A percentile compares a stretch with the other conserved stretches of the same genome.
Evolutionary conservation across 1,140 invertebrate species (phyloP).

Genomic region (Agrilus planipennis): DNA sequence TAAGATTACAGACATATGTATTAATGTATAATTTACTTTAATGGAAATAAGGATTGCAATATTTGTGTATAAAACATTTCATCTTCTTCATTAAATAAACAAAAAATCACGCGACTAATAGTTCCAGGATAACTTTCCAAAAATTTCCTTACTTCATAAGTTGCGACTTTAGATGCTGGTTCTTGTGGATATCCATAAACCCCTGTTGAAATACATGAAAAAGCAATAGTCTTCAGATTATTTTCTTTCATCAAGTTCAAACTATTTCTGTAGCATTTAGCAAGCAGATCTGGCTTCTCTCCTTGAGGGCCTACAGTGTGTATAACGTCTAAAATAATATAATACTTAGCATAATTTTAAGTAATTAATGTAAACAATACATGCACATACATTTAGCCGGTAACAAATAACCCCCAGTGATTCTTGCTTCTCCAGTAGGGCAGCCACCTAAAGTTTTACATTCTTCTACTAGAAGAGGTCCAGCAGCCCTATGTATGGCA

Average conservation of each 20-base stretch:
- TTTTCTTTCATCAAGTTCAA: slow-evolving; percentile 48
- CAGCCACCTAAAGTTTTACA: slow-evolving; percentile 61
- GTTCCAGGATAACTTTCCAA: slow-evolving; percentile 49
- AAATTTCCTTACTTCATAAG: slow-evolving; percentile 52
- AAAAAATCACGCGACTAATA: slow-evolving; percentile 71
- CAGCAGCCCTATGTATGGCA: slow-evolving; percentile 72
- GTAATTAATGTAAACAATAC: no score
- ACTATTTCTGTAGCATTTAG: slow-evolving; percentile 57
- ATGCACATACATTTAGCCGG: slow-evolving; percentile 58
- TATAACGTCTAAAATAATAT: slow-evolving; percentile 53
- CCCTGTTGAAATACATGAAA: slow-evolving; percentile 80
- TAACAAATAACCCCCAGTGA: slow-evolving; percentile 65
- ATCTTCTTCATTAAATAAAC: slow-evolving; percentile 62
- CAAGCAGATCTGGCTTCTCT: slow-evolving; percentile 50
- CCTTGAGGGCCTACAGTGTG: slow-evolving; percentile 73
- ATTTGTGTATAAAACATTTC: slow-evolving; percentile 60
- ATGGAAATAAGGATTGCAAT: slow-evolving; percentile 61
- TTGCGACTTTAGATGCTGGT: slow-evolving; percentile 59
- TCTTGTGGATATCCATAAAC: slow-evolving; percentile 75
- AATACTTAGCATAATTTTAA: slow-evolving; percentile 3
- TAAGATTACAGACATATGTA: no score
- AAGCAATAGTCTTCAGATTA: slow-evolving; percentile 56
- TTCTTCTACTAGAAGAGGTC: slow-evolving; percentile 52
- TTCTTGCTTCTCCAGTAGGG: slow-evolving; percentile 64
- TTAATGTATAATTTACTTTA: slow-evolving; percentile 18